These are phyloP conservation scores for Drosophila macrospina DNA, from an alignment of 2,888 invertebrate genomes.

Conservation along the genomic window DNA sequence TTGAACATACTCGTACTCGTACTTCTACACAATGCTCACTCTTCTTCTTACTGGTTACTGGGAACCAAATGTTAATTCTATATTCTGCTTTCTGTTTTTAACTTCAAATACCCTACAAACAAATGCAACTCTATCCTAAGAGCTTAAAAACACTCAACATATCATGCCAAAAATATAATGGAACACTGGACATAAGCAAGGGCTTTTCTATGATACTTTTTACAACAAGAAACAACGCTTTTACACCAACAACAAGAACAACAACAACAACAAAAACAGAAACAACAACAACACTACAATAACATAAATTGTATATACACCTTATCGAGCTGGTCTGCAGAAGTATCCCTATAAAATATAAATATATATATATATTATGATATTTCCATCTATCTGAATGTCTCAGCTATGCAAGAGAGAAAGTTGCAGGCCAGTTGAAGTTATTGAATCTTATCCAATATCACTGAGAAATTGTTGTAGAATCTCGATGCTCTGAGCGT, in stretches of 20 bases:
- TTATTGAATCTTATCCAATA: conserved; percentile 28
- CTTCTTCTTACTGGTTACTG: conserved; percentile 53
- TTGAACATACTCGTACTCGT: conserved; percentile 27
- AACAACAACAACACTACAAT: conserved; percentile 14
- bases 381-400: conserved; percentile 39
- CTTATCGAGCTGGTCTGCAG: conserved; percentile 54
- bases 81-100: conserved; percentile 14
- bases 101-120: conserved; percentile 23
- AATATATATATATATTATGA: conserved; percentile 19
- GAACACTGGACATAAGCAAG: conserved; percentile 57
- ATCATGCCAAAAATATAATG: conserved; percentile 54
- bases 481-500: conserved; percentile 49
- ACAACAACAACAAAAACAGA: conserved; percentile 31
- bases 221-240: conserved; percentile 61
- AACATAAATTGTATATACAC: conserved; percentile 69
- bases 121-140: conserved; percentile 62
- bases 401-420: conserved; percentile 12
- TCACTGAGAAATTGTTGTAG: conserved; percentile 32
- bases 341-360: conserved; percentile 11
- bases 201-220: conserved; percentile 77
- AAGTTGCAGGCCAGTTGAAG: conserved; percentile 17
- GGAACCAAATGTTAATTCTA: conserved; percentile 55
- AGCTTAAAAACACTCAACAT: conserved; percentile 65
- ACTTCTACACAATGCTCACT: conserved; percentile 43
- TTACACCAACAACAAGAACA: conserved; percentile 33